Base-by-base conservation (phyloP, 2,113 vertebrate species). In the Rhinoderma darwinii region DNA sequence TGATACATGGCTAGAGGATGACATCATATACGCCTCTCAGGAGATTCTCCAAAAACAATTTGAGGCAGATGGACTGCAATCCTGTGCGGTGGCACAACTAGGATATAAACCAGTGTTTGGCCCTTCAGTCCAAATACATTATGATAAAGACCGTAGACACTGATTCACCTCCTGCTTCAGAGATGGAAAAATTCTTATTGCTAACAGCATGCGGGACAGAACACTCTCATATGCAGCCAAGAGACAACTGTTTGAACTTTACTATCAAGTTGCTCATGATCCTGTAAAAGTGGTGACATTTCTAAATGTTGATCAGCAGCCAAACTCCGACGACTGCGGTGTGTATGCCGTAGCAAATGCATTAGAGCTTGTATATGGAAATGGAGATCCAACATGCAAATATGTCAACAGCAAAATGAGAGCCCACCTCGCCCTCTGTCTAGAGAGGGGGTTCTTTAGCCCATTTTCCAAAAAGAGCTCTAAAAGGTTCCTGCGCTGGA, bases 61-160 rank as follows among this genome's bases (percentile, higher is more conserved):
- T 76, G 22, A 76, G 17, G 5, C 41, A 1, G 41, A 76, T 43
- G 73, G 73, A 25, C 41, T 76, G 18, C 39, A 76, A 44, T 12
- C 39, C 41, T 44, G 39, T n/a, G 1, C 47, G 7, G 11, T 76
- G 3, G 5, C 73, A 12, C 39, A 76, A 11, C 0, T n/a, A 11
- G 2, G 12, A 1, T 76, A 44, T 15, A 6, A n/a, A 10, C 39
- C 73, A 12, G 73, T 76, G 4, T 10, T 3, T 44, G 41, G 73
- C 3, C 73, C 37, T 25, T 20, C 73, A n/a, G 73, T 44, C 12
- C 73, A 76, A 44, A 76, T 76, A 18, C 73, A 76, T 76, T 76
- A 5, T n/a, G 41, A 44, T 25, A 10, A 1, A 20, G 2, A 39
- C 6, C 37, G 73, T 11, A 5, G 47, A 2, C 73, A 76, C 22